Base-by-base conservation (phyloP, 2,888 invertebrate genomes). In the Zonitis immaculata region DNA sequence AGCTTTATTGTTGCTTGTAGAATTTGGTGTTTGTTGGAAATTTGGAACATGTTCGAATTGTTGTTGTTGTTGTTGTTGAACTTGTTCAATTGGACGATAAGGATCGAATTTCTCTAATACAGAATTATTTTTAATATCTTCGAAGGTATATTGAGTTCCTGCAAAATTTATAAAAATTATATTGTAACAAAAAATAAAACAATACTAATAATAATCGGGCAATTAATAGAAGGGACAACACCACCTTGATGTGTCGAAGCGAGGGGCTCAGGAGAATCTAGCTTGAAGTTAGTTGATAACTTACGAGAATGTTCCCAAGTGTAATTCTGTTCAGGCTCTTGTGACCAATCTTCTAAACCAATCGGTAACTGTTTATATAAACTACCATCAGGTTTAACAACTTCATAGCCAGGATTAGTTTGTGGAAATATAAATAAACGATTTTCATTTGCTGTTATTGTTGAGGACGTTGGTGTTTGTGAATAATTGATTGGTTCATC, bases 391-490 rank as follows among this genome's bases (percentile, higher is more conserved):
- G 27, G 22, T 45, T 47, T 48, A 6, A 70, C 58, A 20, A 71
- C 70, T 60, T 75, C 74, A 55, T 67, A 75, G 4, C 75, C 75
- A 1, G 74, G 73, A 52, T 66, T 63, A 47, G 63, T 62, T 52
- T 68, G 67, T 1, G 74, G 74, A 54, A 75, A 75, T n/a, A 75
- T 66, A 60, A 75, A 75, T 35, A 72, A 52, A 28, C 56, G 35
- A 35, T 16, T 35, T 1, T 35, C 35, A 18, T 35, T 35, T 3
- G 35, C 8, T 35, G 35, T n/a, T n/a, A n/a, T n/a, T n/a, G n/a
- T n/a, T n/a, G n/a, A 35, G 7, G 7, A 14, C n/a, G n/a, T n/a
- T n/a, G n/a, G n/a, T n/a, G n/a, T n/a, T 8, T 35, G 14, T 16
- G 26, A 16, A 12, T 6, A 14, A 42, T 30, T 32, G n/a, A 9